These are phyloP conservation scores for Oreonectes daqikongensis DNA, from an alignment of 2,797 vertebrate genomes.

Conservation along the genomic window DNA sequence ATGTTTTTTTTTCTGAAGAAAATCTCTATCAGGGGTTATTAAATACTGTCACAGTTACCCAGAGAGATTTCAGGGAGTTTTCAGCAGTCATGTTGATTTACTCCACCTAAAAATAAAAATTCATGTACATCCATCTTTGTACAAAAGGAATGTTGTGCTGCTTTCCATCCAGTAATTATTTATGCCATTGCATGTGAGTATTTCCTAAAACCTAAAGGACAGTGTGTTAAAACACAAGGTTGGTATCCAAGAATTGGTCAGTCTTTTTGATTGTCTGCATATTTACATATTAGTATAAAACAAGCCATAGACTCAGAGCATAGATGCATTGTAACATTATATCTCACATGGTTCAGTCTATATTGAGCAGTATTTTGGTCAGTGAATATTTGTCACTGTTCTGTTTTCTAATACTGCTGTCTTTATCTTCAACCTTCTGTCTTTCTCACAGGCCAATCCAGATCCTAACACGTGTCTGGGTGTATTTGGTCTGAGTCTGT, in stretches of 20 bases:
- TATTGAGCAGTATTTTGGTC: background rate
- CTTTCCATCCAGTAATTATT: constrained; percentile 25
- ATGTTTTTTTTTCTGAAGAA: constrained; percentile 8
- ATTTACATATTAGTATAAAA: background rate
- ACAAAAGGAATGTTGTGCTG: constrained; percentile 7
- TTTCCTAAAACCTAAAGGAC: background rate
- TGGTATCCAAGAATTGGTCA: background rate
- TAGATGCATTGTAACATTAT: background rate
- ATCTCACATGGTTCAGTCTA: background rate
- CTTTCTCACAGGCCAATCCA: constrained; percentile 85
- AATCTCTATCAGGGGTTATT: constrained; percentile 59
- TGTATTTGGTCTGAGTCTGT: constrained; percentile 93
- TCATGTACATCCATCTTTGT: background rate
- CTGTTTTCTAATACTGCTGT: background rate
- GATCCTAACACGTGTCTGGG: constrained; percentile 92
- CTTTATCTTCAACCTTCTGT: background rate
- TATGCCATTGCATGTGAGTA: constrained; percentile 18
- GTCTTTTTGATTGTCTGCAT: background rate
- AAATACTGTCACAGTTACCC: constrained; percentile 60
- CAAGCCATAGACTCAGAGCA: background rate
- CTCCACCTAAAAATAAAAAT: background rate
- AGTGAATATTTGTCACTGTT: background rate
- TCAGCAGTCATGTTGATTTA: constrained; percentile 18
- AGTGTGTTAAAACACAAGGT: no score
- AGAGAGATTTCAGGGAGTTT: constrained; percentile 36